A percentile compares a stretch with the other conserved stretches of the same genome.
Evolutionary conservation across 1,140 invertebrate species (phyloP).

Genomic region (Heliconius congener): DNA sequence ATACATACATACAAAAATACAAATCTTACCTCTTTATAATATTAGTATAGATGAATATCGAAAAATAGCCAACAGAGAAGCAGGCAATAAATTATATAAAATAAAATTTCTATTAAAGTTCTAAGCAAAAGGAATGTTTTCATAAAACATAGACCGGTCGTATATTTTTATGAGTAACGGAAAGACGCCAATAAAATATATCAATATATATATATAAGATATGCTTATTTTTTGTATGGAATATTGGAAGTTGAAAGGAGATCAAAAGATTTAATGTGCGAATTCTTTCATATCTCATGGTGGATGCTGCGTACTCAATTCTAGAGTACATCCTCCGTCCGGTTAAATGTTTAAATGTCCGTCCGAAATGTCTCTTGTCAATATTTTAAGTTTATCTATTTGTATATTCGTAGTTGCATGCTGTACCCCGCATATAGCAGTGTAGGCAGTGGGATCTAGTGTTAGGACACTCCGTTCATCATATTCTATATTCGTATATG

Average conservation of each 20-base stretch:
- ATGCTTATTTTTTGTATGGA: constrained; percentile 3
- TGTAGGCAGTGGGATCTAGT: too few relatives aligned
- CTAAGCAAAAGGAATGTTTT: not conserved
- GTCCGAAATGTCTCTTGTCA: not conserved
- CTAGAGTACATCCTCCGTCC: not conserved
- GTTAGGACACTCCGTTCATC: too few relatives aligned
- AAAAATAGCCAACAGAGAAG: not conserved
- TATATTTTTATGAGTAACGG: constrained; percentile 5
- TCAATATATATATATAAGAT: not conserved
- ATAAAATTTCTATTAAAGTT: not conserved
- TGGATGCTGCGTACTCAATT: not conserved
- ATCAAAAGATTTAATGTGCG: constrained; percentile 4
- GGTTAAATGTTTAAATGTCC: not conserved
- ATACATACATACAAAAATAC: too few relatives aligned
- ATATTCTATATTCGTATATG: not conserved
- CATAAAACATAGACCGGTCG: constrained; percentile 8
- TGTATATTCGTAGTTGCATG: too few relatives aligned
- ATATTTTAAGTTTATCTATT: not conserved
- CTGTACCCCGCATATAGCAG: too few relatives aligned
- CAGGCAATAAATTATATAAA: not conserved
- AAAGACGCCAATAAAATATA: not conserved
- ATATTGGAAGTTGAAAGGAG: constrained; percentile 1
- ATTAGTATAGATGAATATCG: not conserved
- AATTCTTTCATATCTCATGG: constrained; percentile 10
- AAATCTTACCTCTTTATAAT: not conserved